Conservation (phyloP, 30 jellyfish, hydroid and myxozoan species). For the Aurelia aurita complex sp. Pacific region DNA sequence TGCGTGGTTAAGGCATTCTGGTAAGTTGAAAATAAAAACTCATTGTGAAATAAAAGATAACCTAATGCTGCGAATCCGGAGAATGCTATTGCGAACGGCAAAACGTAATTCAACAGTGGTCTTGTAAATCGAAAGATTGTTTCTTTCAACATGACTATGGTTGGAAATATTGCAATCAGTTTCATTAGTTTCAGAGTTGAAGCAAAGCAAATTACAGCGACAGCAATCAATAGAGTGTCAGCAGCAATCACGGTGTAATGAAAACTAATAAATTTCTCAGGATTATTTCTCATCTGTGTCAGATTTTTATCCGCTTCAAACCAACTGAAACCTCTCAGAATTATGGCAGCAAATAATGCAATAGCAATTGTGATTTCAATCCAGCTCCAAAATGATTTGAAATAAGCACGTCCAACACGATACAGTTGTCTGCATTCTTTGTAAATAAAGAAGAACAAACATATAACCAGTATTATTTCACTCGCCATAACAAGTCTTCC, state of each 20-base stretch:
- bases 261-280: slow-evolving; percentile 67
- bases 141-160: slow-evolving; percentile 15
- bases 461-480: slow-evolving; percentile 56
- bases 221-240: slow-evolving; percentile 39
- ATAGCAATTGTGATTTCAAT: slow-evolving; percentile 48
- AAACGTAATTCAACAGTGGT: slow-evolving; percentile 43
- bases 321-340: slow-evolving; percentile 53
- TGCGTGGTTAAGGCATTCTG: slow-evolving; percentile 41
- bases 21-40: slow-evolving; percentile 42
- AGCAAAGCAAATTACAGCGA: slow-evolving; percentile 61
- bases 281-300: slow-evolving; percentile 47
- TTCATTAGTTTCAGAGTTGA: slow-evolving; percentile 54
- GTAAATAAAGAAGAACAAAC: slow-evolving; percentile 54
- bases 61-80: slow-evolving; percentile 51
- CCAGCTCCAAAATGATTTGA: slow-evolving; percentile 69
- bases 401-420: slow-evolving; percentile 42
- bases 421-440: slow-evolving; percentile 60
- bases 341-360: slow-evolving; percentile 38
- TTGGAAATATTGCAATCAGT: slow-evolving; percentile 39
- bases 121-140: slow-evolving; percentile 22
- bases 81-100: slow-evolving; percentile 47
- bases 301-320: slow-evolving; percentile 46
- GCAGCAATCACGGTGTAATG: slow-evolving; percentile 75
- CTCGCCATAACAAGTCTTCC: slow-evolving; percentile 48
- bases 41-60: slow-evolving; percentile 27